Conservation (phyloP, 1,140 invertebrate genomes). For the Nilaparvata lugens region DNA sequence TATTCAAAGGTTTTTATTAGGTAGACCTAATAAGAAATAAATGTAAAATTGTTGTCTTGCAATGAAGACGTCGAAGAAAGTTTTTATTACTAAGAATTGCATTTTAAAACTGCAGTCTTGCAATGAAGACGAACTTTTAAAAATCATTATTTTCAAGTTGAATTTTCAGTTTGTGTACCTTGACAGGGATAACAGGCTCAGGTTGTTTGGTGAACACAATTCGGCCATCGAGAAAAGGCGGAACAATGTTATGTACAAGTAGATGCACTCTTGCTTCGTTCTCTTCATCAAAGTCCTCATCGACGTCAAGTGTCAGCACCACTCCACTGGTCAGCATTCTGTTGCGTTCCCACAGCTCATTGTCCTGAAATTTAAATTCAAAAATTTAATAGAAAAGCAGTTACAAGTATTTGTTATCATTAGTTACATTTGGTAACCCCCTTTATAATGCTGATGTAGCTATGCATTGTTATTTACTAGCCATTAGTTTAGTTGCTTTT, state of each 20-base stretch:
- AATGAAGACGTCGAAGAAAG: too few relatives aligned
- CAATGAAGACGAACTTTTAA: not conserved
- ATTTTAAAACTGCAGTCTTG: too few relatives aligned
- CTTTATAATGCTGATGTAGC: too few relatives aligned
- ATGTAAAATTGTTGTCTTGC: too few relatives aligned
- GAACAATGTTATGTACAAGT: constrained; percentile 96
- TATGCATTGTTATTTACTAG: too few relatives aligned
- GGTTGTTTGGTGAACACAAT: constrained; percentile 99
- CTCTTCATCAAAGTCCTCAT: constrained; percentile 90
- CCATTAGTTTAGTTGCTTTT: too few relatives aligned
- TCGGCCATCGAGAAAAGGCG: constrained; percentile 95
- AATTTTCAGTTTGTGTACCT: constrained; percentile 34
- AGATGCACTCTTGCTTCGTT: constrained; percentile 90
- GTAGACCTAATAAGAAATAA: too few relatives aligned
- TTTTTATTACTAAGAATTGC: too few relatives aligned
- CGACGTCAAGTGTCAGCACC: constrained; percentile 79
- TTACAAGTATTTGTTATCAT: too few relatives aligned
- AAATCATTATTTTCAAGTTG: not conserved
- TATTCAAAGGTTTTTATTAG: too few relatives aligned
- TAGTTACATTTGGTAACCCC: too few relatives aligned
- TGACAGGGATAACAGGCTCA: constrained; percentile 86
- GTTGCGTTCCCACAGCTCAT: constrained; percentile 98
- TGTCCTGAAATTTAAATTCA: constrained; percentile 52
- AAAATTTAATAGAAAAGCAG: not conserved
- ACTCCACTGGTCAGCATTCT: constrained; percentile 95